Evolutionary conservation across 2,113 vertebrate species (phyloP), one percentile per base, ranked within the genome.

Genomic region (Corythornis cristatus): DNA sequence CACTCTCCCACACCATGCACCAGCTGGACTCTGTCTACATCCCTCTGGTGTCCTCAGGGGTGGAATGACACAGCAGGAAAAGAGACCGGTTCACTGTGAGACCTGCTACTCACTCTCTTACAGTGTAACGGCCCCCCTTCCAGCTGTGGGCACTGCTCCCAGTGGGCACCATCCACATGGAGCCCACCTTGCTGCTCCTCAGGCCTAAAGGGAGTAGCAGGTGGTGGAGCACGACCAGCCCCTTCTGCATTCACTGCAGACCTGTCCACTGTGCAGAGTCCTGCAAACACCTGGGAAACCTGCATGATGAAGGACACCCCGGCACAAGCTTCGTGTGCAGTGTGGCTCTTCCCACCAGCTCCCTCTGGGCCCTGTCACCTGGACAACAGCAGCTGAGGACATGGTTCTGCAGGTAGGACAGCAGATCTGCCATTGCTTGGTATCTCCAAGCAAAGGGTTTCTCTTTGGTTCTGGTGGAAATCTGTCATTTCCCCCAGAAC

Each of bases 21-120:
- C 33, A 50, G 28, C 58, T 84, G 85, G 60, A 64, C 71, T 64
- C 8, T 54, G 81, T 45, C 75, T 50, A 20, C 9, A 5, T 56
- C 46, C 29, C 33, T 76, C 50, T 53, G 94, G 81, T 81, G 80
- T 79, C 90, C 43, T 93, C 66, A 9, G 92, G 85, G 81, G 96
- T 26, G 91, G 92, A 15, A 8, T 62, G 97, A 89, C 92, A 98
- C 98, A 98, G 98, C 98, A 99, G 98, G 98, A 98, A 99, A 99
- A 99, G 98, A 99, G 99, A 99, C 99, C 98, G 99, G 98, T 99
- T 99, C 99, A 99, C 99, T 99, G 99, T 99, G 99, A 99, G 98
- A 99, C 98, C 98, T 98, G 98, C 98, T 98, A 99, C 98, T 99
- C 98, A 98, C 99, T 99, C 99, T 99, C 99, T 98, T 98, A 99